These are phyloP conservation scores for Oscheius sp. DNA, from an alignment of 2,888 invertebrate genomes.

Conservation along the genomic window DNA sequence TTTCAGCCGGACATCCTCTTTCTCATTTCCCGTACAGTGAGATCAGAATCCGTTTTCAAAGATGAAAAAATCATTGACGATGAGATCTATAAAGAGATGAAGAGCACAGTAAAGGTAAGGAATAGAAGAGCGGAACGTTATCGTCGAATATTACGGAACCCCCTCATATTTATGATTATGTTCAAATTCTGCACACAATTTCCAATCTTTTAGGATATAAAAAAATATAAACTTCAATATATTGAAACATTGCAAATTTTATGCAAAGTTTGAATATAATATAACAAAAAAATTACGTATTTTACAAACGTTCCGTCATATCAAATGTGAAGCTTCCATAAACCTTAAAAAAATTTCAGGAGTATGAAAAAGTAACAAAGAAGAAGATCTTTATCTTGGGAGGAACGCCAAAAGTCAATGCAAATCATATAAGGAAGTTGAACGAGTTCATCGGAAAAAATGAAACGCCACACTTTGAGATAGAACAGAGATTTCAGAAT, in stretches of 20 bases:
- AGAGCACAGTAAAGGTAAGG: not conserved
- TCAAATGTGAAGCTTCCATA: too few species aligned
- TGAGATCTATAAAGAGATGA: not conserved
- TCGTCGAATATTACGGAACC: too few species aligned
- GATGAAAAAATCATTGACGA: not conserved
- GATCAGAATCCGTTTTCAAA: not conserved
- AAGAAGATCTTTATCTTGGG: slow-evolving; percentile 38
- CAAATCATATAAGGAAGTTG: slow-evolving; percentile 17
- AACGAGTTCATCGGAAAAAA: not conserved
- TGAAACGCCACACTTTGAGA: not conserved
- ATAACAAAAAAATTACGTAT: too few species aligned
- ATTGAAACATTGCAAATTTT: too few species aligned
- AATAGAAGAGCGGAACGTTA: not conserved
- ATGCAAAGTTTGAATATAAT: too few species aligned
- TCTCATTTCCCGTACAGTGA: slow-evolving; percentile 36
- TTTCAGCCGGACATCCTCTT: slow-evolving; percentile 42
- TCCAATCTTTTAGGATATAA: too few species aligned
- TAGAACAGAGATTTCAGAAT: slow-evolving; percentile 27
- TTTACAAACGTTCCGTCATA: too few species aligned
- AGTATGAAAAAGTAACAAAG: slow-evolving; percentile 37
- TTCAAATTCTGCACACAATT: too few species aligned
- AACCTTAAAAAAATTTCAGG: not conserved
- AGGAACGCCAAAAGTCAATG: slow-evolving; percentile 20
- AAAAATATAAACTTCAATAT: too few species aligned
- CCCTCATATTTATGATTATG: too few species aligned